Evolutionary conservation across 1,140 invertebrate genomes (phyloP).

Genomic region (Pogonomyrmex barbatus): DNA sequence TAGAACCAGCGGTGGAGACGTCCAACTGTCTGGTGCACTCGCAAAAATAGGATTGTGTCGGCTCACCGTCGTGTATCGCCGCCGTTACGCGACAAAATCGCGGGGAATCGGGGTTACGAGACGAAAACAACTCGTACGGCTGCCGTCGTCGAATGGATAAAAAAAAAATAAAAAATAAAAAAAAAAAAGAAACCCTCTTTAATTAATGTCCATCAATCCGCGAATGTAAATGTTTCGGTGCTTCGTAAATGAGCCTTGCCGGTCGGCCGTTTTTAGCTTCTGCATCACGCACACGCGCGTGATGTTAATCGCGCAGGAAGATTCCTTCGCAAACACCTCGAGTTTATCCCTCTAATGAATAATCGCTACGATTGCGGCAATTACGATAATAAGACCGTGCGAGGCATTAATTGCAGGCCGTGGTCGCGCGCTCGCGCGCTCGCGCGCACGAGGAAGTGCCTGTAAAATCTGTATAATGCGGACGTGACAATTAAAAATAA

Average conservation of each 20-base stretch:
- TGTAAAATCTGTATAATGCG: neutral
- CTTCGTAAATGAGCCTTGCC: neutral
- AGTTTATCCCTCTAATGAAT: slow-evolving; percentile 10
- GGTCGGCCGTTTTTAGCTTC: neutral
- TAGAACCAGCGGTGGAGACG: slow-evolving; percentile 75
- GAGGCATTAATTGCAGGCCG: neutral
- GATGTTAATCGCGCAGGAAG: neutral
- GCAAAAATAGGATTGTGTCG: slow-evolving; percentile 81
- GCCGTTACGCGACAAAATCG: slow-evolving; percentile 50
- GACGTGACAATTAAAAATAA: neutral
- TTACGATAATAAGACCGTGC: neutral
- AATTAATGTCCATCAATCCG: slow-evolving; percentile 32
- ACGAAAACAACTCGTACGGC: neutral
- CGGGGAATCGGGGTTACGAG: slow-evolving; percentile 60
- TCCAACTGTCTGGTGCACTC: slow-evolving; percentile 80
- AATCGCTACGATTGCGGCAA: neutral
- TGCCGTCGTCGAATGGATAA: neutral
- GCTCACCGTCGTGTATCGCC: slow-evolving; percentile 51
- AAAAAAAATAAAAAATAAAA: neutral
- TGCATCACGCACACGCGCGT: neutral
- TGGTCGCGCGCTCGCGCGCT: neutral
- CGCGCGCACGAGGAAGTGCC: neutral
- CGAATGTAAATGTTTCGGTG: neutral
- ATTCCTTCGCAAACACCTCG: neutral
- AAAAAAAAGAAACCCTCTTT: neutral